Conservation (phyloP, 1,140 invertebrate genomes). For the Cotesia glomerata region DNA sequence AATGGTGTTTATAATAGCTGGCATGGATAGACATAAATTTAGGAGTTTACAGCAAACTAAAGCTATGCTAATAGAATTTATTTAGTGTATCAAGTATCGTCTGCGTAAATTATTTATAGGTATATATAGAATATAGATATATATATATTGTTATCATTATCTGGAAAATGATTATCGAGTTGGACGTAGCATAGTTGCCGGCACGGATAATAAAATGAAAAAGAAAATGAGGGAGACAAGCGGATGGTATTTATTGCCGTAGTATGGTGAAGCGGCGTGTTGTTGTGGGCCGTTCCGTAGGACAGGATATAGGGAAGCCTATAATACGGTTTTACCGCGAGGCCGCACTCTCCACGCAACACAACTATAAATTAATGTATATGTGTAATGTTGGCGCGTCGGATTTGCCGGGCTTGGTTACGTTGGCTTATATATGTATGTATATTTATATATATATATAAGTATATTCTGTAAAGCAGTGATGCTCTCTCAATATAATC, state of each 20-base stretch:
- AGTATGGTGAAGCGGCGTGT: conserved; percentile 30
- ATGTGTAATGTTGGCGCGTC: conserved; percentile 34
- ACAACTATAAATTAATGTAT: not conserved
- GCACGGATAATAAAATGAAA: conserved; percentile 12
- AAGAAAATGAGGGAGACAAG: conserved; percentile 41
- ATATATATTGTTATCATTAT: conserved; percentile 1
- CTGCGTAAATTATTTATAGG: too few species aligned
- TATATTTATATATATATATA: too few species aligned
- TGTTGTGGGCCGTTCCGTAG: conserved; percentile 40
- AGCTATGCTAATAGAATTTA: too few species aligned
- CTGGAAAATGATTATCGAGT: conserved; percentile 19
- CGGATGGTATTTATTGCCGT: conserved; percentile 43
- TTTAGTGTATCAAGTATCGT: too few species aligned
- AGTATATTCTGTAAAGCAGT: too few species aligned
- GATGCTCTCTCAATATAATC: conserved; percentile 37
- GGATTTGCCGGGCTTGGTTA: conserved; percentile 40
- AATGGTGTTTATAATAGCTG: too few species aligned
- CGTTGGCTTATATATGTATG: too few species aligned
- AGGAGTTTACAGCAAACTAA: too few species aligned
- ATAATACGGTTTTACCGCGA: conserved; percentile 57
- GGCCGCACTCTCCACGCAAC: conserved; percentile 29
- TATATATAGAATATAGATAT: too few species aligned
- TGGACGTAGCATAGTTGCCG: conserved; percentile 16
- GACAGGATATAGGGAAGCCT: conserved; percentile 53
- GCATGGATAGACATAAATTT: too few species aligned